Evolutionary conservation across 2,888 invertebrate genomes (phyloP).

Genomic region (Marronus borbonicus): DNA sequence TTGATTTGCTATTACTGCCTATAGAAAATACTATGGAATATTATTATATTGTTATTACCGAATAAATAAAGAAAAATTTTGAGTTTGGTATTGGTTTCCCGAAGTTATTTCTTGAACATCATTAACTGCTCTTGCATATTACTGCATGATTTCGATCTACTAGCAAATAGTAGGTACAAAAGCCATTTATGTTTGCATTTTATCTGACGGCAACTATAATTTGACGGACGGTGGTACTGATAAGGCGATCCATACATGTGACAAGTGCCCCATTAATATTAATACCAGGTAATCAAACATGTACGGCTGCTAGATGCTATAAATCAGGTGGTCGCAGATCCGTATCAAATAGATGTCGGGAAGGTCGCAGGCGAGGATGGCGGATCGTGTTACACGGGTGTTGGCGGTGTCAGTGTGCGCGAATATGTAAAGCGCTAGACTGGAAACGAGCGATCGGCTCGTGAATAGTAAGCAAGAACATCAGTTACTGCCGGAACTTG

Average conservation of each 20-base stretch:
- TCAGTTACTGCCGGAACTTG: slow-evolving; percentile 57
- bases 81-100: too few relatives aligned
- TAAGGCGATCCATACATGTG: slow-evolving; percentile 47
- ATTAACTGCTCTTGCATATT: too few relatives aligned
- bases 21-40: too few relatives aligned
- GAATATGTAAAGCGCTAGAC: slow-evolving; percentile 55
- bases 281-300: slow-evolving; percentile 57
- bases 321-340: slow-evolving; percentile 55
- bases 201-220: not conserved
- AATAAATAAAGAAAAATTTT: too few relatives aligned
- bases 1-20: too few relatives aligned
- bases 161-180: too few relatives aligned
- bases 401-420: not conserved
- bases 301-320: slow-evolving; percentile 51
- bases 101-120: too few relatives aligned
- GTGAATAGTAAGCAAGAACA: slow-evolving; percentile 59
- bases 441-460: slow-evolving; percentile 56
- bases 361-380: not conserved
- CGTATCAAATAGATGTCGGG: slow-evolving; percentile 49
- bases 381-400: slow-evolving; percentile 15
- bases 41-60: too few relatives aligned
- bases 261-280: slow-evolving; percentile 56
- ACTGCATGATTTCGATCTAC: too few relatives aligned
- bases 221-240: not conserved
- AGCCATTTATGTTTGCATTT: too few relatives aligned